phyloP scores from a whole-genome alignment of 2,888 invertebrate species.

The Thecocarcelia acutangulata region DNA sequence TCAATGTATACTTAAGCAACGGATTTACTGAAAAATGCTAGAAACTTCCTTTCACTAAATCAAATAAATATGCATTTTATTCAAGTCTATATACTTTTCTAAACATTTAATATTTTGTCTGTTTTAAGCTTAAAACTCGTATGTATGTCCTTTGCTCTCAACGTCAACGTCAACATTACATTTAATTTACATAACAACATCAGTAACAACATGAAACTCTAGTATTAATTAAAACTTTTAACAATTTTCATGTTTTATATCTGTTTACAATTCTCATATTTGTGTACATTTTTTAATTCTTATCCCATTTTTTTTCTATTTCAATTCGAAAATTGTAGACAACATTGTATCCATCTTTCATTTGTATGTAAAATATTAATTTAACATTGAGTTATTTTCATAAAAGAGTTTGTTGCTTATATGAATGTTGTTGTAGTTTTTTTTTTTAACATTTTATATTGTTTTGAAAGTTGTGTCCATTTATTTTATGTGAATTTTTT shows the following conservation, averaged over 20 bases:
- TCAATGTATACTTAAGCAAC: no score
- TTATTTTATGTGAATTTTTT: slow-evolving; percentile 45
- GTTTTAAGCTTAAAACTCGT: neutral
- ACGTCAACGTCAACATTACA: slow-evolving; percentile 28
- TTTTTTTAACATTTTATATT: slow-evolving; percentile 45
- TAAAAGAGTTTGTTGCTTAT: neutral
- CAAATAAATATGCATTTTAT: no score
- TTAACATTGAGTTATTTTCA: slow-evolving; percentile 50
- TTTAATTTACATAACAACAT: slow-evolving; percentile 54
- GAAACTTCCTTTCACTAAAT: no score
- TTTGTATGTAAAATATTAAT: slow-evolving; percentile 57
- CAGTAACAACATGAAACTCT: slow-evolving; percentile 72
- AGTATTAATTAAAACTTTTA: slow-evolving; percentile 79
- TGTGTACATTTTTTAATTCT: slow-evolving; percentile 23
- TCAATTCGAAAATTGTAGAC: slow-evolving; percentile 39
- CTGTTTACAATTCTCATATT: slow-evolving; percentile 62
- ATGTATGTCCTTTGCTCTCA: slow-evolving; percentile 29
- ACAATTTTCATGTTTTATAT: slow-evolving; percentile 68
- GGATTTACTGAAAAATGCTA: no score
- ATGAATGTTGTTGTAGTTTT: slow-evolving; percentile 9
- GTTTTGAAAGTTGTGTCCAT: slow-evolving; percentile 43
- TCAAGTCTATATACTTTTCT: no score
- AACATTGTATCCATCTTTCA: slow-evolving; percentile 49
- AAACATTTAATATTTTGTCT: slow-evolving; percentile 1
- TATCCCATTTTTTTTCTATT: slow-evolving; percentile 6